Evolutionary conservation across 2,888 invertebrate genomes (phyloP).

Genomic region (Catocala nupta): DNA sequence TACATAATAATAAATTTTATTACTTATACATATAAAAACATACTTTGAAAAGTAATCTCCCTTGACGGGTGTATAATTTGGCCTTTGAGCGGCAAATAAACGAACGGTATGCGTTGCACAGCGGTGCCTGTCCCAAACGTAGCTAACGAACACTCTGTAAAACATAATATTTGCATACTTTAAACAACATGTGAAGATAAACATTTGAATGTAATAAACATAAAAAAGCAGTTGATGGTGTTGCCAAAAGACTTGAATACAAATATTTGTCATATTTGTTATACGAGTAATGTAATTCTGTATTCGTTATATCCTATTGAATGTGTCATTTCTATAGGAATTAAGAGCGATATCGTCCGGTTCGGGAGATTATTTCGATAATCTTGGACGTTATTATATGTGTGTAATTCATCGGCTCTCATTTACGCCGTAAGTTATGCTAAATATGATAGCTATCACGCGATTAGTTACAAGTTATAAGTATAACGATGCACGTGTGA

Average conservation of each 20-base stretch:
- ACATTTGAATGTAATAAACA: slow-evolving; percentile 12
- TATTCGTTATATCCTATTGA: background rate
- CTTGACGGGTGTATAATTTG: slow-evolving; percentile 96
- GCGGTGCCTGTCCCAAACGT: slow-evolving; percentile 91
- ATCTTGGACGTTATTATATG: slow-evolving; percentile 49
- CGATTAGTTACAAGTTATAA: slow-evolving; percentile 24
- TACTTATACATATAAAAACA: background rate
- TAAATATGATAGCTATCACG: slow-evolving; percentile 23
- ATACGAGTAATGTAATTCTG: slow-evolving; percentile 8
- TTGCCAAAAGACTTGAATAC: slow-evolving; percentile 14
- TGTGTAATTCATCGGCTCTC: background rate
- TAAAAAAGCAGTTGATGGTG: slow-evolving; percentile 6
- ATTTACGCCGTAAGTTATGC: slow-evolving; percentile 19
- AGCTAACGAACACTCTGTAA: slow-evolving; percentile 93
- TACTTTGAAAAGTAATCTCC: slow-evolving; percentile 93
- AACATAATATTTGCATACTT: slow-evolving; percentile 37
- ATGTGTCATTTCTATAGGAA: slow-evolving; percentile 62
- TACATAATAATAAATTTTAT: too few species aligned
- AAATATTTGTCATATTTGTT: slow-evolving; percentile 31
- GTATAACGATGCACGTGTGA: slow-evolving; percentile 17
- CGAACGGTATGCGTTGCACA: slow-evolving; percentile 94
- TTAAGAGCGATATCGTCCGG: slow-evolving; percentile 59
- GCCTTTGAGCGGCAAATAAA: slow-evolving; percentile 94
- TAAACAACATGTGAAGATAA: slow-evolving; percentile 17
- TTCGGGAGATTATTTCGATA: slow-evolving; percentile 48